A percentile compares a stretch with the other conserved stretches of the same genome.
Conservation (phyloP, 1,140 invertebrate species). For the Manduca sexta region DNA sequence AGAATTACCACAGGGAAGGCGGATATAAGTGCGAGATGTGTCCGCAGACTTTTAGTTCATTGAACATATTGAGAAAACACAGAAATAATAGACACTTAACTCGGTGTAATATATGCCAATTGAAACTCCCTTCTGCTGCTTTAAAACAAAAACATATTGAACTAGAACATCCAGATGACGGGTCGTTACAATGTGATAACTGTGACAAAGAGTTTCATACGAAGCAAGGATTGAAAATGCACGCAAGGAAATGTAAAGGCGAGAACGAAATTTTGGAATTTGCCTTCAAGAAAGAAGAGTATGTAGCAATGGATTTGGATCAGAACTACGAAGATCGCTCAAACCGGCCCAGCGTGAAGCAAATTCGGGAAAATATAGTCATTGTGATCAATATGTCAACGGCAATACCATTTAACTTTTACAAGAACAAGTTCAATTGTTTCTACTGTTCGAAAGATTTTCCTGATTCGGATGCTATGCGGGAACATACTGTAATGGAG, state of each 20-base stretch:
- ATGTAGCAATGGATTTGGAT: conserved; percentile 44
- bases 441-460: conserved; percentile 66
- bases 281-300: conserved; percentile 42
- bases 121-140: conserved; percentile 49
- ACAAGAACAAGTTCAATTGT: conserved; percentile 63
- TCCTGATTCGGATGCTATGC: conserved; percentile 48
- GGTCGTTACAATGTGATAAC: conserved; percentile 47
- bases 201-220: conserved; percentile 62
- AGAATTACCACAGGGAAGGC: conserved; percentile 60
- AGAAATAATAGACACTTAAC: conserved; percentile 53
- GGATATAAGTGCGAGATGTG: conserved; percentile 56
- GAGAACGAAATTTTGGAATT: conserved; percentile 29
- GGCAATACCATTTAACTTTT: conserved; percentile 63
- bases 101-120: conserved; percentile 45
- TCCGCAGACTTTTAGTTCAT: conserved; percentile 41
- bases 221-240: conserved; percentile 58
- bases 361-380: conserved; percentile 56
- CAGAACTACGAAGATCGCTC: conserved; percentile 27
- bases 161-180: conserved; percentile 56
- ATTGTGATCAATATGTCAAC: conserved; percentile 61
- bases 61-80: conserved; percentile 60
- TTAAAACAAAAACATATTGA: conserved; percentile 60
- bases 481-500: conserved; percentile 49
- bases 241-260: conserved; percentile 51
- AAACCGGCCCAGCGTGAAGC: conserved; percentile 55